Percentiles rank a stretch among this genome's conserved stretches.
These are phyloP conservation scores for Phylloscopus collybita DNA, from an alignment of 2,797 vertebrate genomes.

Conservation along the genomic window DNA sequence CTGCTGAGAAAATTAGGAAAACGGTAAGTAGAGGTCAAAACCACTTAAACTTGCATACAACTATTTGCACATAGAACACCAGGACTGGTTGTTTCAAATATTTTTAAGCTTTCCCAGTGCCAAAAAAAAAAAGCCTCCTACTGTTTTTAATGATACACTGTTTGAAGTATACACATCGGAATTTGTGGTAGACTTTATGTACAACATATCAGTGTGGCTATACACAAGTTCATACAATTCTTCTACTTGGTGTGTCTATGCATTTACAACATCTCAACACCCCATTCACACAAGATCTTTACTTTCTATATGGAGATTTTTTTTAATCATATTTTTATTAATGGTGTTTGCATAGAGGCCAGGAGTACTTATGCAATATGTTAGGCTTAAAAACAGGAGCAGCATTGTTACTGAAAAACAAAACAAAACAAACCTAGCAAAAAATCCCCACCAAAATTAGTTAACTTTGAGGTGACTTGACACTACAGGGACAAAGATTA, in stretches of 20 bases:
- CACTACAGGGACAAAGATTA: background rate
- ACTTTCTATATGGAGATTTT: background rate
- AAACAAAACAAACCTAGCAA: background rate
- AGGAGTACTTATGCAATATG: background rate
- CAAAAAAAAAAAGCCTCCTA: background rate
- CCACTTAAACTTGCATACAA: background rate
- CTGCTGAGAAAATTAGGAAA: background rate
- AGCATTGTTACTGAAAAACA: background rate
- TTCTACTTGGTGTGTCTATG: background rate
- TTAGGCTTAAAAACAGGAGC: background rate
- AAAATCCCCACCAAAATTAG: fast-evolving
- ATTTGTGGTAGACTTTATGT: background rate
- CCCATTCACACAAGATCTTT: background rate
- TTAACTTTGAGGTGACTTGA: background rate
- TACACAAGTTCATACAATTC: background rate
- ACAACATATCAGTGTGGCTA: no score
- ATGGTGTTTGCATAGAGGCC: background rate
- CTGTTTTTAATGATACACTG: background rate
- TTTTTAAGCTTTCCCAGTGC: background rate
- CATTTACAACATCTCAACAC: background rate
- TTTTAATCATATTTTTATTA: background rate
- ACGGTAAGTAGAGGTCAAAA: background rate
- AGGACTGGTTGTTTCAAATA: background rate
- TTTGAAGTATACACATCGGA: background rate
- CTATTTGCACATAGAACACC: background rate